Conservation (phyloP, 2,113 vertebrate species). For the Laterallus jamaicensis region DNA sequence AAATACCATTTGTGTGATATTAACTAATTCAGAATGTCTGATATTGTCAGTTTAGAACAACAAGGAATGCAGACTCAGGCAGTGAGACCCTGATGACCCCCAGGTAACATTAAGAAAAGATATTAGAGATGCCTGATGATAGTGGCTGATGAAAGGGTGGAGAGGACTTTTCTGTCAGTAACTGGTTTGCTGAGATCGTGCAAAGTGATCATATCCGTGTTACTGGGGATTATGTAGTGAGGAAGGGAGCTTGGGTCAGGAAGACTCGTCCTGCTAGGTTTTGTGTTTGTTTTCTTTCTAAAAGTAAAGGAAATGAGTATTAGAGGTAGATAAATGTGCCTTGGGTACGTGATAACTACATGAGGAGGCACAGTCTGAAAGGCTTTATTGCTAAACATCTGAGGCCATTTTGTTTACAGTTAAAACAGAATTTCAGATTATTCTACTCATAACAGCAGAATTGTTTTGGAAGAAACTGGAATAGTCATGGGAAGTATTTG, state of each 20-base stretch:
- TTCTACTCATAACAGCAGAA: neutral
- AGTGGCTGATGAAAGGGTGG: neutral
- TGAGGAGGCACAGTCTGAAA: neutral
- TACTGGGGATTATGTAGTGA: neutral
- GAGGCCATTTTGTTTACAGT: neutral
- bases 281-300: neutral
- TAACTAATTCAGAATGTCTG: neutral
- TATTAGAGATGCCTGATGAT: neutral
- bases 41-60: neutral
- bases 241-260: neutral
- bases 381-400: neutral
- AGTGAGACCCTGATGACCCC: neutral
- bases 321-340: neutral
- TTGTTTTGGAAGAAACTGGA: neutral
- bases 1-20: neutral
- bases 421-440: neutral
- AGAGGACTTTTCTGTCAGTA: neutral
- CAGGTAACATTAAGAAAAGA: neutral
- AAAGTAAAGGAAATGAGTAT: neutral
- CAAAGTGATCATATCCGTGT: neutral
- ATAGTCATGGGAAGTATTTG: neutral
- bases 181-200: neutral
- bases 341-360: fast-evolving
- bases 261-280: neutral
- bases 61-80: neutral